These are phyloP conservation scores for Lingula anatina DNA, from an alignment of 2,888 invertebrate genomes.

Conservation along the genomic window DNA sequence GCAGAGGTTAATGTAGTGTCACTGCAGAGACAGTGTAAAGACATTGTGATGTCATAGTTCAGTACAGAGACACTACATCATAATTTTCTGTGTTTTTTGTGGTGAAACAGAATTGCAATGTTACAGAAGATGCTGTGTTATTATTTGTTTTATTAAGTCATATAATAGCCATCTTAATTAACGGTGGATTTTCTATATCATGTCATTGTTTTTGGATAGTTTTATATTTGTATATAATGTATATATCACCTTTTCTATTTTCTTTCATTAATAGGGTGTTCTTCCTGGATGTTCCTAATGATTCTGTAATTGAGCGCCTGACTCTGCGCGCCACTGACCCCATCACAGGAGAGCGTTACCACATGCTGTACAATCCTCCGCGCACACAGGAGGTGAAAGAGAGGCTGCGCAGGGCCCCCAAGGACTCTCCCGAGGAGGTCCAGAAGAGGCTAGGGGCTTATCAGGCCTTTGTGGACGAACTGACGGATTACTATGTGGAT, in stretches of 20 bases:
- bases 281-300: slow-evolving; percentile 50
- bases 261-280: slow-evolving; percentile 35
- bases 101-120: no score
- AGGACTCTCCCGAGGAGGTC: slow-evolving; percentile 38
- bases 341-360: slow-evolving; percentile 50
- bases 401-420: slow-evolving; percentile 32
- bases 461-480: slow-evolving; percentile 40
- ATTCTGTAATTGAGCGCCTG: slow-evolving; percentile 49
- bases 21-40: no score
- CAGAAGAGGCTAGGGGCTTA: slow-evolving; percentile 34
- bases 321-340: slow-evolving; percentile 47
- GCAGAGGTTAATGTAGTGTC: no score
- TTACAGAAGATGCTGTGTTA: no score
- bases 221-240: no score
- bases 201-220: neutral
- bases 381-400: slow-evolving; percentile 42
- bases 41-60: no score
- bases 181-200: neutral
- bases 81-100: no score
- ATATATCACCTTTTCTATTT: slow-evolving; percentile 7
- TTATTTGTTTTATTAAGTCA: neutral
- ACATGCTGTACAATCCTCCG: slow-evolving; percentile 51
- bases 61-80: no score
- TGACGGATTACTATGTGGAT: slow-evolving; percentile 42
- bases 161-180: neutral